Evolutionary conservation across 2,888 invertebrate species (phyloP).

Genomic region (Amorpha juglandis): DNA sequence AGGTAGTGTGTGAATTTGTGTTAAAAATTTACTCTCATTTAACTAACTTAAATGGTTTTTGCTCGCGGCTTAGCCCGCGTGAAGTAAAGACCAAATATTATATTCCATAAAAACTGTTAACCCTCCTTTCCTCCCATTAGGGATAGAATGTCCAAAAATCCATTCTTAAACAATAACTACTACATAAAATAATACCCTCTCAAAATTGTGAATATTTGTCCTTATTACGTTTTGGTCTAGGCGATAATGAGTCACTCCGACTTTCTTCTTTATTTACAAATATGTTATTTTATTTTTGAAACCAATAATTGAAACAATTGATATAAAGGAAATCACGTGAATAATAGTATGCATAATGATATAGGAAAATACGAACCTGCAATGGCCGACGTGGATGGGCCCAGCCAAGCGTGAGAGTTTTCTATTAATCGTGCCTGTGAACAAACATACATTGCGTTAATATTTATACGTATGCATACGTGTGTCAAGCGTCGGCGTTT

Average conservation of each 20-base stretch:
- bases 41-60: no score
- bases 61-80: no score
- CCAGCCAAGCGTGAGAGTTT: slow-evolving; percentile 96
- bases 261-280: not conserved
- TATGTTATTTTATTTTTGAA: not conserved
- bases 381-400: slow-evolving; percentile 94
- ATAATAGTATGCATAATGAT: not conserved
- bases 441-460: slow-evolving; percentile 49
- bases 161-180: no score
- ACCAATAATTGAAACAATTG: not conserved
- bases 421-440: slow-evolving; percentile 95
- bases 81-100: no score
- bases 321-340: not conserved
- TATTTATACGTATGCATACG: slow-evolving; percentile 9
- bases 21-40: not conserved
- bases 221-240: no score
- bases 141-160: no score
- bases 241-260: not conserved
- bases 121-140: no score
- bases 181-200: no score
- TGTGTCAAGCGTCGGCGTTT: slow-evolving; percentile 12
- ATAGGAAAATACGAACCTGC: slow-evolving; percentile 89
- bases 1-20: no score
- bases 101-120: no score
- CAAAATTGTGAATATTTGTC: no score